Evolutionary conservation across 2,888 invertebrate genomes (phyloP).

Genomic region (Cantharis rustica): DNA sequence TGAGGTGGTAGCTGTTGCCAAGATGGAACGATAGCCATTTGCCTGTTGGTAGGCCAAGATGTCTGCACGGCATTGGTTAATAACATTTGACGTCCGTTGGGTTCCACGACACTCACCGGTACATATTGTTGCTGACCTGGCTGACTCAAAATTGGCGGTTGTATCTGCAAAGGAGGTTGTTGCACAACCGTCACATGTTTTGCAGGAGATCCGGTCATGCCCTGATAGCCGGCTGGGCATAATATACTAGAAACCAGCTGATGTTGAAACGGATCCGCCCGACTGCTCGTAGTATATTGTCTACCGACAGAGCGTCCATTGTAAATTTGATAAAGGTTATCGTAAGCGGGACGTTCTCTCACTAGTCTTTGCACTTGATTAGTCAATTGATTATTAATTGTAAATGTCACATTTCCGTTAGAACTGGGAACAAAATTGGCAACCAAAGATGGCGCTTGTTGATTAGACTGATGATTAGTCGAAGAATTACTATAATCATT

Average conservation of each 20-base stretch:
- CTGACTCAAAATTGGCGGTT: slow-evolving; percentile 81
- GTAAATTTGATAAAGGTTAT: slow-evolving; percentile 83
- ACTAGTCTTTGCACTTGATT: slow-evolving; percentile 75
- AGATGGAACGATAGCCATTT: slow-evolving; percentile 82
- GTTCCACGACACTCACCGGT: slow-evolving; percentile 92
- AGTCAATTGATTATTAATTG: slow-evolving; percentile 88
- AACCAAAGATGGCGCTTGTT: slow-evolving; percentile 62
- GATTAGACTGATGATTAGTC: slow-evolving; percentile 59
- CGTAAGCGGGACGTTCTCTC: slow-evolving; percentile 76
- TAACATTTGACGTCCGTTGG: slow-evolving; percentile 79
- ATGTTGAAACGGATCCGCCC: slow-evolving; percentile 86
- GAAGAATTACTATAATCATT: slow-evolving; percentile 55
- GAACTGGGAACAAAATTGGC: slow-evolving; percentile 79
- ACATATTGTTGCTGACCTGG: slow-evolving; percentile 88
- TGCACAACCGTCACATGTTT: slow-evolving; percentile 73
- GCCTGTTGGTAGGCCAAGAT: slow-evolving; percentile 74
- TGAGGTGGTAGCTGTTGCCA: slow-evolving; percentile 80
- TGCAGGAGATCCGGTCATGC: slow-evolving; percentile 68
- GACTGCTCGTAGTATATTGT: slow-evolving; percentile 67
- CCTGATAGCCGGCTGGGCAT: slow-evolving; percentile 87
- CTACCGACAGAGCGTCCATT: slow-evolving; percentile 71
- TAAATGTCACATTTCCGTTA: slow-evolving; percentile 86
- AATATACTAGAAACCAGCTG: slow-evolving; percentile 93
- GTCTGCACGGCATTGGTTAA: slow-evolving; percentile 74
- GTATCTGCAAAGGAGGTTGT: slow-evolving; percentile 74